Evolutionary conservation across 1,140 invertebrate species (phyloP).

Genomic region (Caenorhabditis remanei): DNA sequence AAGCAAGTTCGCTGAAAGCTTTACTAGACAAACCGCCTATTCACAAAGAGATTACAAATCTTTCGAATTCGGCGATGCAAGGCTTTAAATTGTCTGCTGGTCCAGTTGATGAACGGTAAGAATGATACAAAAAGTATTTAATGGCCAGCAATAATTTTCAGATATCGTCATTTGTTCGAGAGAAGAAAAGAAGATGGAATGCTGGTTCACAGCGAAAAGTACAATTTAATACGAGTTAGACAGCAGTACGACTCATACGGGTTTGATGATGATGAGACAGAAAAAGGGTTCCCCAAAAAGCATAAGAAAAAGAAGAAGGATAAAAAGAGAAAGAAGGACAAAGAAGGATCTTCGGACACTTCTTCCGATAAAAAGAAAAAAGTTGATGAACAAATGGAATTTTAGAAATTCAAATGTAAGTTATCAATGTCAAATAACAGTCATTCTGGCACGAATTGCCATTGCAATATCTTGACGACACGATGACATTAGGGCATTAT

Average conservation of each 20-base stretch:
- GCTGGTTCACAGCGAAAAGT: slow-evolving; percentile 20
- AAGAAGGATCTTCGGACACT: not conserved
- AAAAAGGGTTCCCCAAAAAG: slow-evolving; percentile 24
- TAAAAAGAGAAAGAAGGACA: slow-evolving; percentile 28
- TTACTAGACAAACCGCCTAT: slow-evolving; percentile 22
- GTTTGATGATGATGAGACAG: slow-evolving; percentile 30
- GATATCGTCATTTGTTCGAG: slow-evolving; percentile 34
- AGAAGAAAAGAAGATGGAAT: not conserved
- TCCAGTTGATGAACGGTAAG: slow-evolving; percentile 11
- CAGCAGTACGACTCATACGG: slow-evolving; percentile 13
- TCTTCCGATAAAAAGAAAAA: slow-evolving; percentile 10
- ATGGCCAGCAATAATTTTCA: not conserved
- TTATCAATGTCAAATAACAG: slow-evolving; percentile 37
- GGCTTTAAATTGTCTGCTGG: slow-evolving; percentile 25
- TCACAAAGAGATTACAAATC: slow-evolving; percentile 30
- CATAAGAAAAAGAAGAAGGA: slow-evolving; percentile 51
- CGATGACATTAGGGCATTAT: slow-evolving; percentile 43
- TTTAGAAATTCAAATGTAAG: not conserved
- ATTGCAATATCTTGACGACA: slow-evolving; percentile 51
- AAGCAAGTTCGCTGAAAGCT: slow-evolving; percentile 3
- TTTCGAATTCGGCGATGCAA: slow-evolving; percentile 5
- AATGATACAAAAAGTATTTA: too few species aligned
- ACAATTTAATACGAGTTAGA: slow-evolving; percentile 1
- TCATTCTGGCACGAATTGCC: slow-evolving; percentile 52
- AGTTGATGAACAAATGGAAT: slow-evolving; percentile 24